Percentiles rank a stretch among this genome's conserved stretches.
These are phyloP conservation scores for Pedetes capensis DNA, from an alignment of 2,113 vertebrate species.

Conservation along the genomic window DNA sequence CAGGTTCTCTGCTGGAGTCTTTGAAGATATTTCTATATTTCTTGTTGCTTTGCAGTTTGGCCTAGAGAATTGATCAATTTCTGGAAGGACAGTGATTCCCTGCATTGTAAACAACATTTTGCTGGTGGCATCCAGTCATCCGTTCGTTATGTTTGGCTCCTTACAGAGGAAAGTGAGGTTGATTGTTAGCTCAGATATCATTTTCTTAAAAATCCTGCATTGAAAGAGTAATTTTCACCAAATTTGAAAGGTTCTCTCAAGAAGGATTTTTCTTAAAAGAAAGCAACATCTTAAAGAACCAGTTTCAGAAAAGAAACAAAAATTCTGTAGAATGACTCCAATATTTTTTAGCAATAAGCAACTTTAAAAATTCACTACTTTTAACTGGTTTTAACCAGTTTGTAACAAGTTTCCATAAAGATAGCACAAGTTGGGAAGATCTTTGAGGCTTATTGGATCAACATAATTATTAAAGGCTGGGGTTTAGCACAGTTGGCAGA, in stretches of 20 bases:
- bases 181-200: background rate
- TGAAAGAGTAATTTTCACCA: background rate
- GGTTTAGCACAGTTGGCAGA: too few species aligned
- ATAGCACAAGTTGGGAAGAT: background rate
- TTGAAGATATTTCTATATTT: background rate
- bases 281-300: background rate
- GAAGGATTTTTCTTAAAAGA: background rate
- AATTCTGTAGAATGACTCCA: background rate
- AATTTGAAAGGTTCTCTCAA: background rate
- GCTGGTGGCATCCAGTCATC: background rate
- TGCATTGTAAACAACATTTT: background rate
- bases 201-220: background rate
- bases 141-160: background rate
- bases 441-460: background rate
- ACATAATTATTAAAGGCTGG: background rate
- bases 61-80: background rate
- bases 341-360: background rate
- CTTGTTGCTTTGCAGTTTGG: background rate
- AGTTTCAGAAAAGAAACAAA: background rate
- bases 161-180: background rate
- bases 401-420: constrained; percentile 11
- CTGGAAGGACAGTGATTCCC: background rate
- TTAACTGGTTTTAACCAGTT: background rate
- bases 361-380: background rate
- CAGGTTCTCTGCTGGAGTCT: background rate